Evolutionary conservation across 2,113 vertebrate species (phyloP).

Genomic region (Girardinichthys multiradiatus): DNA sequence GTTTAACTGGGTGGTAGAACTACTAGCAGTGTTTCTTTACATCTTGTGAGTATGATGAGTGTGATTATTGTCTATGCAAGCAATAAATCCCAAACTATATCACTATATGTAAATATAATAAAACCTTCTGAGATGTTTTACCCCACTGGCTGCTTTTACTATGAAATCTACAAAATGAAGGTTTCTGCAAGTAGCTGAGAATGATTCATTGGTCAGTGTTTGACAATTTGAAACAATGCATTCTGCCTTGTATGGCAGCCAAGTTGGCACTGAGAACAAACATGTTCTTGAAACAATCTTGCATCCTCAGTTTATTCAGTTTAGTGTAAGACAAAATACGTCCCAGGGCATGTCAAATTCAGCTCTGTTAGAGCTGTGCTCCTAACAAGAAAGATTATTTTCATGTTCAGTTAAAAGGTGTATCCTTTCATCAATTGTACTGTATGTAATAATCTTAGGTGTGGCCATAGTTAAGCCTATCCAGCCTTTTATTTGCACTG

Average conservation of each 20-base stretch:
- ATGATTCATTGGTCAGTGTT: neutral
- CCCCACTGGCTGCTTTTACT: neutral
- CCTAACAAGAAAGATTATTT: neutral
- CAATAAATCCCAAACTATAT: neutral
- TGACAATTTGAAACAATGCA: neutral
- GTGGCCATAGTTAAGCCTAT: neutral
- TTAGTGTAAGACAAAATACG: too few relatives aligned
- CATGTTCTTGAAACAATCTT: too few relatives aligned
- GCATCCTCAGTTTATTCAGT: neutral
- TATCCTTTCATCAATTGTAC: neutral
- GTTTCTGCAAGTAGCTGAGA: neutral
- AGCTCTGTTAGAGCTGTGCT: neutral
- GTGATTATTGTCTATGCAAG: neutral
- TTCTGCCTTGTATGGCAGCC: neutral
- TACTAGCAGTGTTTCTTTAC: neutral
- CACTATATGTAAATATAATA: neutral
- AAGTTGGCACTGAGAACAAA: too few relatives aligned
- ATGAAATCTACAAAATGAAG: neutral
- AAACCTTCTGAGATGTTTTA: too few relatives aligned
- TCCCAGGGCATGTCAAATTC: neutral
- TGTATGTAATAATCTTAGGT: neutral
- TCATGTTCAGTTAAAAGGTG: neutral
- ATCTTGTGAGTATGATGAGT: neutral
- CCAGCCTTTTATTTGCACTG: constrained; percentile 37
- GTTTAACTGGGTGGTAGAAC: constrained; percentile 22